A percentile compares a stretch with the other conserved stretches of the same genome.
Evolutionary conservation across 2,888 invertebrate genomes (phyloP).

Genomic region (Spisula solida): DNA sequence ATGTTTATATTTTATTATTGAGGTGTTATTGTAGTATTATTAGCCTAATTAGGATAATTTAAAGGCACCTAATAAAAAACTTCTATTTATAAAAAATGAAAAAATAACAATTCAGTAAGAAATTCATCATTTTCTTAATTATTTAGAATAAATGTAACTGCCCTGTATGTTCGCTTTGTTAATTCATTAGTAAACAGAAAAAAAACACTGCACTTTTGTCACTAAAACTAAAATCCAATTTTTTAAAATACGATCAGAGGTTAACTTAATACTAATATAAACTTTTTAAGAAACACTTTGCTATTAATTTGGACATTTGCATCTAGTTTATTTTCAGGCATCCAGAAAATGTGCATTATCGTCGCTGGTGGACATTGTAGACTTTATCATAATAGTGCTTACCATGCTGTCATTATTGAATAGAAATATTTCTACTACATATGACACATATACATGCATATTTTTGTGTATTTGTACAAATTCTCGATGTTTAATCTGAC

Average conservation of each 20-base stretch:
- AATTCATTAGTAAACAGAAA: no score
- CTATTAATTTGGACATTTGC: not conserved
- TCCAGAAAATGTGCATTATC: not conserved
- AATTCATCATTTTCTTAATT: no score
- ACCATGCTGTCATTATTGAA: not conserved
- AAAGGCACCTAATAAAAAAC: no score
- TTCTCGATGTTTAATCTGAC: not conserved
- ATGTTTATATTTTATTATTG: slow-evolving; percentile 34
- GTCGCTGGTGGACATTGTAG: slow-evolving; percentile 1
- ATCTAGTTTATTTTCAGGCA: slow-evolving; percentile 21
- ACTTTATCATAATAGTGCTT: not conserved
- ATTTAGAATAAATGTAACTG: no score
- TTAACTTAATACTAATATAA: no score
- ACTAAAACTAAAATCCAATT: no score
- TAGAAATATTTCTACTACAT: not conserved
- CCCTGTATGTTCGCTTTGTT: no score
- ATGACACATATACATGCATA: not conserved
- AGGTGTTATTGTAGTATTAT: not conserved
- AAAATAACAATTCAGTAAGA: no score
- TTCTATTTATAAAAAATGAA: no score
- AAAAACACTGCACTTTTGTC: no score
- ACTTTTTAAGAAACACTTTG: not conserved
- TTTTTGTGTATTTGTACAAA: not conserved
- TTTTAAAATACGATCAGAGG: no score
- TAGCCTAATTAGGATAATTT: no score